Base-by-base conservation (phyloP, 2,888 invertebrate species). In the Carabus problematicus region DNA sequence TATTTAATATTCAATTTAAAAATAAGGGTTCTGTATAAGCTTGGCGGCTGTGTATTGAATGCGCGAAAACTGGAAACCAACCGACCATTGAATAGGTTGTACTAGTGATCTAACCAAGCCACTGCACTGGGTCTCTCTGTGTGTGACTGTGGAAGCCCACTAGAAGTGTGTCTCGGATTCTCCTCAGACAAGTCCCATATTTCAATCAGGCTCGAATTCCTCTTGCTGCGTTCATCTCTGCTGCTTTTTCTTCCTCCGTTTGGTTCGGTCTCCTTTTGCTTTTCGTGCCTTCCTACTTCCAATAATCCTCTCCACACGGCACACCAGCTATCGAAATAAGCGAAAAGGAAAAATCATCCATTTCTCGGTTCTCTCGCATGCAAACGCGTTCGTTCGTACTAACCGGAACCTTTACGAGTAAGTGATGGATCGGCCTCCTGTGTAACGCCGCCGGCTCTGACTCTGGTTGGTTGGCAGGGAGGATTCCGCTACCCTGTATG, bases 391-490 rank as follows among this genome's bases (percentile, higher is more conserved):
- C 11, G 40, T 12, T 29, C 29, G 56, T 12, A 29, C 29, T 39
- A 12, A 18, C 40, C 29, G 12, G 12, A 19, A 56, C 12, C 56
- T 19, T 39, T 56, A 56, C 39, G 12, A 56, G 67, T 60, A 68
- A 68, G 67, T 68, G 67, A 68, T 68, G 67, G 67, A 68, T 68
- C 52, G 67, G 54, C 41, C 67, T 61, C 67, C 47, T 11, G 66
- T 66, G 66, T 40, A 16, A 14, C 29, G 29, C 29, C 29, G 6
- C 3, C 6, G 6, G 29, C 29, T 29, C 29, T 29, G 29, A 2
- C 29, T 29, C 29, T 29, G 6, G 29, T 6, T 29, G 29, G 29
- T 3, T 29, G 29, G n/a, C n/a, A 9, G 58, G 60, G 43, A 49
- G 43, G 47, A 14, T 19, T 52, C 67, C 16, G n/a, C 49, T 66